A percentile compares a stretch with the other conserved stretches of the same genome.
Evolutionary conservation across 2,888 invertebrate species (phyloP).

Genomic region (Syrphus vitripennis): DNA sequence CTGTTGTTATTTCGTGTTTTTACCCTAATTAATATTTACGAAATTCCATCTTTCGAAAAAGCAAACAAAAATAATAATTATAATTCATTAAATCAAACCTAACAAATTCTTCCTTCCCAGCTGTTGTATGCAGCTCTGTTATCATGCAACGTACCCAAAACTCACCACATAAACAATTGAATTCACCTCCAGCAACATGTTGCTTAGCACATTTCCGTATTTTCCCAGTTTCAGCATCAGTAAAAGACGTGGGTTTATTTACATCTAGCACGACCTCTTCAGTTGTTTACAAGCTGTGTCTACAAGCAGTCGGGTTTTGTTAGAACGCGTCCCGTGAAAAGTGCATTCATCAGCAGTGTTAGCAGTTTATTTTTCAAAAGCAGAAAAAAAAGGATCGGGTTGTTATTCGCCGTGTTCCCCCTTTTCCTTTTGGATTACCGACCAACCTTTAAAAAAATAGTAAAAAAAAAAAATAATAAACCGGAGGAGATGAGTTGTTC

Average conservation of each 20-base stretch:
- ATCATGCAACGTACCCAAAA: not conserved
- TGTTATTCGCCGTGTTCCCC: conserved; percentile 54
- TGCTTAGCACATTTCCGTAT: conserved; percentile 43
- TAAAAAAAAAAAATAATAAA: conserved; percentile 29
- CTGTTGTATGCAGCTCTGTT: not conserved
- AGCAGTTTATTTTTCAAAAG: conserved; percentile 27
- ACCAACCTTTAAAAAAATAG: conserved; percentile 17
- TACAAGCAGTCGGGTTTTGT: conserved; percentile 50
- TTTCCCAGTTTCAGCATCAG: conserved; percentile 54
- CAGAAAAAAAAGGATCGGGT: conserved; percentile 63
- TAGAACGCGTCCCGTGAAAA: conserved; percentile 44
- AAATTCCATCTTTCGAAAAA: not conserved
- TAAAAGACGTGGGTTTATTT: conserved; percentile 69
- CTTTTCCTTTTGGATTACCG: conserved; percentile 61
- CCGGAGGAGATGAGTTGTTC: conserved; percentile 52
- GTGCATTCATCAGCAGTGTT: conserved; percentile 37
- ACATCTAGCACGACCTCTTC: conserved; percentile 70
- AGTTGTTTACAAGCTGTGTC: conserved; percentile 70
- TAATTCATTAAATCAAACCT: not conserved
- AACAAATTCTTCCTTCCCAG: conserved; percentile 11
- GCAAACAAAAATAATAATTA: not conserved
- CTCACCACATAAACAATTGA: conserved; percentile 59
- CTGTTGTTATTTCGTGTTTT: no score
- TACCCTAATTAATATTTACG: no score
- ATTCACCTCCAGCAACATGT: conserved; percentile 65